Evolutionary conservation across 2,113 vertebrate species (phyloP), one percentile per base, ranked within the genome.

Genomic region (Craseonycteris thonglongyai): DNA sequence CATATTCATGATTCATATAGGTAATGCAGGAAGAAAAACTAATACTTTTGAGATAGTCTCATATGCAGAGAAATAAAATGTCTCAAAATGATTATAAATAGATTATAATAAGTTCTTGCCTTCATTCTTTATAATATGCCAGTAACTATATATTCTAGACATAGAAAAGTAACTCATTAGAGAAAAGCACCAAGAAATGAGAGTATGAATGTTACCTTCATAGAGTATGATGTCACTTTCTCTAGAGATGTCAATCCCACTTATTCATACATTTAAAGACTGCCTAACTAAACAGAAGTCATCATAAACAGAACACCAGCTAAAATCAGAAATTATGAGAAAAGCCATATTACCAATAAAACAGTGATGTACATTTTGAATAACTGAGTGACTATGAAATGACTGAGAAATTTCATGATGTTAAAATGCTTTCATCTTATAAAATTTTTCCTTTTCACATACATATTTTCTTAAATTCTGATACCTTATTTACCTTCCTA

Each of bases 1-100:
- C 51, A 94, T 90, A 94, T 94, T 94, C 84, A 82, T 86, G 33
- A 88, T 81, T 97, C 90, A 83, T 91, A 90, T 79, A 45, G 69
- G 69, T 93, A 80, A 91, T 86, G 95, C 87, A 71, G 87, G 15
- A n/a, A 28, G 82, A 79, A 69, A 61, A 79, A 59, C 35, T 54
- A 94, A 91, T 90, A 94, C 75, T 86, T 95, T 75, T 92, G 79
- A 87, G 71, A 95, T 19, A 94, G 38, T 85, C 71, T 95, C 69
- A 69, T 58, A 72, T 58, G 72, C 51, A 92, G 24, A n/a, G 14
- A 96, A 69, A 38, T 38, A 83, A 61, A 92, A 51, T 83, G 81
- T 69, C 47, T 93, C 51, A 89, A 93, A 86, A 87, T 69, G 75
- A 83, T 47, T 96, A 83, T 93, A 92, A 88, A 94, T 84, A 96